Base-by-base conservation (phyloP, 2,888 invertebrate genomes). In the Erebia epiphron region DNA sequence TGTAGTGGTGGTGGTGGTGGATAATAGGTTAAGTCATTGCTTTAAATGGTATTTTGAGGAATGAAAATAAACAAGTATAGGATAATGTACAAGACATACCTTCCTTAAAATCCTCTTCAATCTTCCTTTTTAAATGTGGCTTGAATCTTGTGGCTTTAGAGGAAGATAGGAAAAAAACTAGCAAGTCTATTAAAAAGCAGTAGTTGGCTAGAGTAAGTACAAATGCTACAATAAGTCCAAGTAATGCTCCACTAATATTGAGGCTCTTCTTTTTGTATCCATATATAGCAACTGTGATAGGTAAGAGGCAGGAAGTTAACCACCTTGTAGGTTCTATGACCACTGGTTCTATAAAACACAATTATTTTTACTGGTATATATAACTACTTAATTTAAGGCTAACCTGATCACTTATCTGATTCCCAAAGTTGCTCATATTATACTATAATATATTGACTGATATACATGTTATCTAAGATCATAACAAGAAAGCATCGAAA, bases 81-180 rank as follows among this genome's bases (percentile, higher is more conserved):
- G 16, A 16, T 16, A 7, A 52, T 52, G 35, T 35, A 16, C 18
- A 54, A 52, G 50, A 26, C 65, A 64, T 83, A 96, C 96, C 97
- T 94, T 97, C 97, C 89, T 96, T 97, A 79, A 95, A 97, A 79
- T 97, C 96, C 62, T 93, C 94, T 83, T 98, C 98, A 68, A 97
- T 84, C 81, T 95, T 95, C 70, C 89, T 91, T 82, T 97, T 97
- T 63, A 94, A 84, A 68, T 95, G 87, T 0, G 95, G 87, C 21
- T 96, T 94, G 80, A 96, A 96, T 85, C 97, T 97, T 0, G 98
- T 98, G 0, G 96, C 97, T 82, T 95, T 95, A 0, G 98, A 97
- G 2, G 96, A 96, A 61, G 96, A 94, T 35, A 97, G 84, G 82
- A 98, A 98, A 86, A 98, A 98, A 4, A 95, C 93, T 16, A 97